Conservation (phyloP, 2,888 invertebrate genomes). For the Amphipoea oculea region DNA sequence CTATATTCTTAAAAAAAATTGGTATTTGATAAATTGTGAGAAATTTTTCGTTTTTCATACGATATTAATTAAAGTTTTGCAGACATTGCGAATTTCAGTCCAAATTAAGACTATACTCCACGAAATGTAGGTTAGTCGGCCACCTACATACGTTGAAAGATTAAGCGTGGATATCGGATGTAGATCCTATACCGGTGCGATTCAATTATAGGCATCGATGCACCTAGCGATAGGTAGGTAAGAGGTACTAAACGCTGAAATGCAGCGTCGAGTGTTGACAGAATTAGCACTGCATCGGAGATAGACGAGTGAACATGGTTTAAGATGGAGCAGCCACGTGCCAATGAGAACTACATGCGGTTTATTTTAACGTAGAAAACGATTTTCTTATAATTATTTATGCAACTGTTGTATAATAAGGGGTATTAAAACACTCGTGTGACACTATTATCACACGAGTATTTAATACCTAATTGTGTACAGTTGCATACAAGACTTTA, state of each 20-base stretch:
- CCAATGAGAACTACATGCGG: not conserved
- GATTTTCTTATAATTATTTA: not conserved
- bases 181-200: slow-evolving; percentile 24
- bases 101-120: not conserved
- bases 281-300: slow-evolving; percentile 45
- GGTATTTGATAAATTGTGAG: not conserved
- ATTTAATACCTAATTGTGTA: no score
- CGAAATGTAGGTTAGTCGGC: slow-evolving; percentile 25
- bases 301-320: slow-evolving; percentile 30
- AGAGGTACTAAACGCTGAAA: slow-evolving; percentile 39
- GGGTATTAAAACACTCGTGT: no score
- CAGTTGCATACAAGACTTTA: no score
- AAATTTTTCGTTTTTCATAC: not conserved
- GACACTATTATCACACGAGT: no score
- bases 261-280: slow-evolving; percentile 44
- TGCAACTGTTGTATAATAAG: no score
- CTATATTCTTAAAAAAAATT: not conserved
- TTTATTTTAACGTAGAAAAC: not conserved
- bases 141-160: not conserved
- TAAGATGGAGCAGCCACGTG: not conserved
- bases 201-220: slow-evolving; percentile 53
- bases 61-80: not conserved
- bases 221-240: slow-evolving; percentile 7
- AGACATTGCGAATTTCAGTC: not conserved
- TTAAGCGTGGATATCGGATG: slow-evolving; percentile 5